These are phyloP conservation scores for Boulengeromyrus knoepffleri DNA, from an alignment of 2,113 vertebrate genomes.

Conservation along the genomic window DNA sequence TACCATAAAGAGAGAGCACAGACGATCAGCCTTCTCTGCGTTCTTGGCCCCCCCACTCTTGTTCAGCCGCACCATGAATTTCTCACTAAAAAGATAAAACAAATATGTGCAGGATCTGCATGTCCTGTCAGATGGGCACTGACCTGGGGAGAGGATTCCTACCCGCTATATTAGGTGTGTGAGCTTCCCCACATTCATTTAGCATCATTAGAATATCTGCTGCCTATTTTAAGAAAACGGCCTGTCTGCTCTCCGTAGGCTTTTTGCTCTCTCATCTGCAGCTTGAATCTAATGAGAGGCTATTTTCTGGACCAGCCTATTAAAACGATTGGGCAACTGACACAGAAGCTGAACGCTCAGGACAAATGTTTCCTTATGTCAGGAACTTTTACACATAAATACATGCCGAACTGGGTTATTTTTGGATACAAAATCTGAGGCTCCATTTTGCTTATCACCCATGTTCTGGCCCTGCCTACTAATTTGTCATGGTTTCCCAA, in stretches of 20 bases:
- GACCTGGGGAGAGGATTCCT: background rate
- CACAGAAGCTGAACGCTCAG: background rate
- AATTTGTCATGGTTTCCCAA: conserved; percentile 1
- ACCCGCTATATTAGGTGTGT: background rate
- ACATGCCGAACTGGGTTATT: background rate
- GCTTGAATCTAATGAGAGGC: background rate
- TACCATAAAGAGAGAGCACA: conserved; percentile 88
- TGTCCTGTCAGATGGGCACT: background rate
- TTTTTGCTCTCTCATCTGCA: background rate
- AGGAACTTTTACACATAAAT: background rate
- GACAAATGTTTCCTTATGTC: background rate
- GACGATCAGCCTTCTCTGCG: conserved; percentile 88
- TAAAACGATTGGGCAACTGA: background rate
- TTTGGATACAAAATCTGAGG: background rate
- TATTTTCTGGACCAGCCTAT: background rate
- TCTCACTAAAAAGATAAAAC: conserved; percentile 68
- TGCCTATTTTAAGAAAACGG: background rate
- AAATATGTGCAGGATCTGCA: background rate
- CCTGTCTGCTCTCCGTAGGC: background rate
- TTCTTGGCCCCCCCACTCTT: conserved; percentile 94
- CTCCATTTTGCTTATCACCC: background rate
- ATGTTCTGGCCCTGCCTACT: background rate
- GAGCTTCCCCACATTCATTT: background rate
- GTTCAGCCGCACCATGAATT: conserved; percentile 93
- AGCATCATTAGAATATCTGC: background rate